Evolutionary conservation across 2,888 invertebrate genomes (phyloP).

Genomic region (Phrixothrix hirtus): DNA sequence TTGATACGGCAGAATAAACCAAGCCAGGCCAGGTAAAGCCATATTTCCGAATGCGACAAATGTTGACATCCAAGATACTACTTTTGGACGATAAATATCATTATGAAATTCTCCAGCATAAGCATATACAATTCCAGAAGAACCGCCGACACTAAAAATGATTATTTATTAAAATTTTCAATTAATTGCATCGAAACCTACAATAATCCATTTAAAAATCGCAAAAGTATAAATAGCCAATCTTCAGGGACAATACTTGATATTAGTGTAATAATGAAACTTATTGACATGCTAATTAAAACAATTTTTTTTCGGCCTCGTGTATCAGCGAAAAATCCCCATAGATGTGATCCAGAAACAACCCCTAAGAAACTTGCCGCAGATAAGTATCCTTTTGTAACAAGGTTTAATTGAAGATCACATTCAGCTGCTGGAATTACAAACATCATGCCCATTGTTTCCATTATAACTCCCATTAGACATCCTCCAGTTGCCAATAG

Average conservation of each 20-base stretch:
- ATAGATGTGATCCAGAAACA: constrained; percentile 62
- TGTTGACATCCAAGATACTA: constrained; percentile 52
- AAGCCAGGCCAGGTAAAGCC: constrained; percentile 51
- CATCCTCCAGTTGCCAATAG: constrained; percentile 65
- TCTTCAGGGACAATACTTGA: constrained; percentile 59
- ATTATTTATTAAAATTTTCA: not conserved
- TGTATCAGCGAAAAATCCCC: constrained; percentile 64
- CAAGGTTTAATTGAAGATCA: constrained; percentile 64
- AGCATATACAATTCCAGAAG: constrained; percentile 59
- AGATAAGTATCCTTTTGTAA: constrained; percentile 66
- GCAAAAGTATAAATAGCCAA: constrained; percentile 59
- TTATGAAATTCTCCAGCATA: constrained; percentile 61
- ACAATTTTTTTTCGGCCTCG: constrained; percentile 59
- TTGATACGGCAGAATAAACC: constrained; percentile 49
- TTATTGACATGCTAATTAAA: constrained; percentile 56
- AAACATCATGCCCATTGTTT: constrained; percentile 67
- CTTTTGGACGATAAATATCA: constrained; percentile 54
- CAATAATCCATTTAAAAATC: constrained; percentile 62
- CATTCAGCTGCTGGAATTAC: constrained; percentile 71
- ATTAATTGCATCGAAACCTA: constrained; percentile 45
- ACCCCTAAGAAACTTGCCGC: constrained; percentile 70
- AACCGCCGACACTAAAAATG: constrained; percentile 52
- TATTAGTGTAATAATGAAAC: constrained; percentile 57
- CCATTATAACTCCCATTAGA: constrained; percentile 70
- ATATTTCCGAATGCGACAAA: constrained; percentile 53